These are phyloP conservation scores for Calidris pygmaea DNA, from an alignment of 2,113 vertebrate species.

Conservation along the genomic window DNA sequence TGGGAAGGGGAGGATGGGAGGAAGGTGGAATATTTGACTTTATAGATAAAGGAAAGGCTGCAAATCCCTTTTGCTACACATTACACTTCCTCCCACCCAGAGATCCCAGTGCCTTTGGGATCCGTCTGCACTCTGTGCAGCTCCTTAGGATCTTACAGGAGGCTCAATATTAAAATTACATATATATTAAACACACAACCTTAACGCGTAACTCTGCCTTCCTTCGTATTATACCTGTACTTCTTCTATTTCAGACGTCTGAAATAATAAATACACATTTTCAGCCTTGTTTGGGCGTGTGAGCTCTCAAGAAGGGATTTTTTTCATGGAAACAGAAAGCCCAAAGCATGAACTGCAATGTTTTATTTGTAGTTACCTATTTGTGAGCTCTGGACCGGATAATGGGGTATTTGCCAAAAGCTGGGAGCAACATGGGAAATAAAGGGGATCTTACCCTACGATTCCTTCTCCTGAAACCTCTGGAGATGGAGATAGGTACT, in stretches of 20 bases:
- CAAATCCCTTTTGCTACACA: background rate
- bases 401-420: background rate
- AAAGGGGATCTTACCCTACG: fast-evolving
- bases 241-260: background rate
- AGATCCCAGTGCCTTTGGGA: background rate
- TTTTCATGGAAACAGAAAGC: background rate
- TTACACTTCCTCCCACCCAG: background rate
- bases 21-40: background rate
- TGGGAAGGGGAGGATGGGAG: background rate
- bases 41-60: background rate
- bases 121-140: background rate
- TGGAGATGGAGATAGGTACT: background rate
- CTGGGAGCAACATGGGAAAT: background rate
- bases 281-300: background rate
- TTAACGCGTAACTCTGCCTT: background rate
- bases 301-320: background rate
- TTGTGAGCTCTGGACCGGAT: background rate
- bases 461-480: background rate
- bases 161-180: background rate
- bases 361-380: background rate
- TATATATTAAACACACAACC: fast-evolving
- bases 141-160: background rate
- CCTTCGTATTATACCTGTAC: background rate
- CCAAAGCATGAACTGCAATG: background rate
- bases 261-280: background rate